These are phyloP conservation scores for Rhinolophus sinicus DNA, from an alignment of 2,113 vertebrate genomes.

Conservation along the genomic window DNA sequence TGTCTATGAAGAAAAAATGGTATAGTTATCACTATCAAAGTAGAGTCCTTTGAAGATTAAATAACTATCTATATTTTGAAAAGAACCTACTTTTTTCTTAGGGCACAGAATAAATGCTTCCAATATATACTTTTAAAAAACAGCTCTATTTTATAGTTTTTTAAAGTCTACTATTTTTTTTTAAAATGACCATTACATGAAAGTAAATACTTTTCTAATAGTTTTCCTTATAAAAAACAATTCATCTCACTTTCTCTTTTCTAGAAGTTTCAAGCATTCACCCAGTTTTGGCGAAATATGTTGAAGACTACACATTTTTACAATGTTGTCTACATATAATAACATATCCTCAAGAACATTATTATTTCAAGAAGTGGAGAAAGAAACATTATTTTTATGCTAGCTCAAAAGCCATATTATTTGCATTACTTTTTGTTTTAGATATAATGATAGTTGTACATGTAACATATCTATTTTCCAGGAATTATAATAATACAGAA, in stretches of 20 bases:
- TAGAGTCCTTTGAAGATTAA: conserved; percentile 34
- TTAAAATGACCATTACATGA: not conserved
- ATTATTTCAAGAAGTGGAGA: not conserved
- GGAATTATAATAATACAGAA: not conserved
- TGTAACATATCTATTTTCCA: not conserved
- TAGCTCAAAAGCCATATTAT: conserved; percentile 22
- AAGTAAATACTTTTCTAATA: conserved; percentile 36
- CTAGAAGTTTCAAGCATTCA: not conserved
- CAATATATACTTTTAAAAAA: conserved; percentile 24
- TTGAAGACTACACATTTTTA: not conserved
- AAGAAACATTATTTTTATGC: not conserved
- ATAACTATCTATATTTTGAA: conserved; percentile 20
- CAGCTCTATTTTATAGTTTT: not conserved
- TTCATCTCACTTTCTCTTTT: not conserved
- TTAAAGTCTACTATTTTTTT: not conserved
- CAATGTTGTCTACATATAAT: not conserved
- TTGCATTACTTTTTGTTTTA: not conserved
- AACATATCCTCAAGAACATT: not conserved
- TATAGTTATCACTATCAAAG: conserved; percentile 51
- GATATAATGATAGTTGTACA: not conserved
- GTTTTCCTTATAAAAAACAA: not conserved
- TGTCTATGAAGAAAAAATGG: conserved; percentile 62
- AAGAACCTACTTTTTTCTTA: not conserved
- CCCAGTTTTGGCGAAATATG: not conserved
- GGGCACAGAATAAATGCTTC: conserved; percentile 30